Evolutionary conservation across 2,888 invertebrate genomes (phyloP), one percentile per base, ranked within the genome.

Genomic region (Megalurothrips usitatus): DNA sequence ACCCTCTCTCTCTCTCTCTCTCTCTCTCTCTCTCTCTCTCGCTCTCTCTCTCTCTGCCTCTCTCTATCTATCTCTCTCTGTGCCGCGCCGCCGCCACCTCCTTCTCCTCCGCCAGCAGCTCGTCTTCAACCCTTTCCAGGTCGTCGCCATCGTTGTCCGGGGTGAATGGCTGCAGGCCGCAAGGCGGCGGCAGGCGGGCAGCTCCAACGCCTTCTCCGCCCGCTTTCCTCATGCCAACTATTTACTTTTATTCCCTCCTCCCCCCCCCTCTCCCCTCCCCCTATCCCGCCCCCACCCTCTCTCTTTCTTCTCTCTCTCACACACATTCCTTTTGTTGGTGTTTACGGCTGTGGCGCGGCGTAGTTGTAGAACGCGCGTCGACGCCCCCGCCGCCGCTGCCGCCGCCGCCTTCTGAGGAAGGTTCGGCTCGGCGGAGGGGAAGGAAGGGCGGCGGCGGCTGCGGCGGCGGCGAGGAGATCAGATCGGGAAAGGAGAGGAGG

Each of bases 321-420:
- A n/a, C 52, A 52, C 58, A 43, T 0, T 17, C 58, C 58, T 8
- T 2, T 26, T 1, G 68, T n/a, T 26, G 58, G 58, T 75, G 68
- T 75, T 75, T 75, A 75, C 68, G 68, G 68, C 68, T 11, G 68
- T 58, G n/a, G 58, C 58, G 58, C 6, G 58, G 58, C 58, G 6
- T n/a, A 43, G 34, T 75, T 11, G 23, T 75, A 75, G 23, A 75
- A 75, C 23, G 68, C n/a, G 23, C 23, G 68, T 75, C 26, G 68
- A 75, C 68, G 19, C 58, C 58, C 58, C 14, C 11, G 14, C 58
- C 58, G 26, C 58, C 58, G 6, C 14, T 0, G 14, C 58, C 58
- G 26, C 58, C 58, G 6, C 58, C 58, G 11, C 58, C 6, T 43
- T 19, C 58, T 17, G 14, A 58, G 58, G 14, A 58, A 6, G 19